Evolutionary conservation across 2,113 vertebrate genomes (phyloP).

Genomic region (Oreotrochilus melanogaster): DNA sequence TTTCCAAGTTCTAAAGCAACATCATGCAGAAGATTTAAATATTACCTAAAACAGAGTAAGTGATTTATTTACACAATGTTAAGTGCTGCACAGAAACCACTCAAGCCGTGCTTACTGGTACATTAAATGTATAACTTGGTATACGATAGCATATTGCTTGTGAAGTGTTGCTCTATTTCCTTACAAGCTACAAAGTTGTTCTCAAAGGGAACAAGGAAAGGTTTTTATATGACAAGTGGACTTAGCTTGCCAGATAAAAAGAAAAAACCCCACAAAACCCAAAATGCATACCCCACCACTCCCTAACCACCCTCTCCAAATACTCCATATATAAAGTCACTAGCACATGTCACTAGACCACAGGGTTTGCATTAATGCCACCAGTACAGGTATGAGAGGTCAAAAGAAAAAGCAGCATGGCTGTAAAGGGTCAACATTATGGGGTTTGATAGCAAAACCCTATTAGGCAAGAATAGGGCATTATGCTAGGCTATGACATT

Average conservation of each 20-base stretch:
- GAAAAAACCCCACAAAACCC: accelerated
- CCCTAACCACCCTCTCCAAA: not conserved
- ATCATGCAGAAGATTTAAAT: not conserved
- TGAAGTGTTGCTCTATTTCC: not conserved
- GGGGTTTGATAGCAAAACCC: not conserved
- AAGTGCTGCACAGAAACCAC: not conserved
- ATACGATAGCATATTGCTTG: not conserved
- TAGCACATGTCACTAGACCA: too few species aligned
- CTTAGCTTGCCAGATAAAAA: not conserved
- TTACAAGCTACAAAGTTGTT: not conserved
- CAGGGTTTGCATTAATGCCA: not conserved
- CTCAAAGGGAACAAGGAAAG: not conserved
- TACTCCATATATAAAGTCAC: not conserved
- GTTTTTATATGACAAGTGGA: not conserved
- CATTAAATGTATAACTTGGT: not conserved
- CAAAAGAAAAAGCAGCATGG: not conserved
- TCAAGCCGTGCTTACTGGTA: not conserved
- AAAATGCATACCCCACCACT: not conserved
- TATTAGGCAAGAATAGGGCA: not conserved
- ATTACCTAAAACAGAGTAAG: not conserved
- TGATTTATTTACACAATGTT: not conserved
- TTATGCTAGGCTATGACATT: not conserved
- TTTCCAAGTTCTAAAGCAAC: not conserved
- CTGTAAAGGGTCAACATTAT: not conserved
- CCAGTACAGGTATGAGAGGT: not conserved